Conservation (phyloP, 2,113 vertebrate species). For the Syngnathus typhle region DNA sequence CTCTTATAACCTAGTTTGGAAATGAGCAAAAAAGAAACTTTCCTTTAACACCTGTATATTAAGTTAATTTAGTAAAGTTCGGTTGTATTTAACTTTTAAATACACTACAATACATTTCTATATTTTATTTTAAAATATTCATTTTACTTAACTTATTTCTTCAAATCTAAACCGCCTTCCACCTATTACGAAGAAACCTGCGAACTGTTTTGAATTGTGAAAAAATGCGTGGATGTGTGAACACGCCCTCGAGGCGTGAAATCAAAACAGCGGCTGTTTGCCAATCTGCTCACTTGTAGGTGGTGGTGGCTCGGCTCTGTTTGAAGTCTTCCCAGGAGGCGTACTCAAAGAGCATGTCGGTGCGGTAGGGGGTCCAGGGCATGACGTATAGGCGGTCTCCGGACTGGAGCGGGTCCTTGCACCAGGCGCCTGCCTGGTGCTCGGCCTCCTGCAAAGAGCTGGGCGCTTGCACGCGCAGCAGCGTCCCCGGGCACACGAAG, state of each 20-base stretch:
- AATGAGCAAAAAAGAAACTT: too few species aligned
- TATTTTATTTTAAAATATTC: too few species aligned
- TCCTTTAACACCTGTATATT: neutral
- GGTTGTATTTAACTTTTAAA: too few species aligned
- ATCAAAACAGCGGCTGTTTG: conserved; percentile 53
- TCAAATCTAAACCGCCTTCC: too few species aligned
- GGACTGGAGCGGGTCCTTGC: conserved; percentile 90
- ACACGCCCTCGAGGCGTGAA: conserved; percentile 18
- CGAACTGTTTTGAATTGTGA: too few species aligned
- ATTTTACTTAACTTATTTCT: too few species aligned
- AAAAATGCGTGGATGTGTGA: neutral
- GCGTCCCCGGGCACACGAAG: conserved; percentile 89
- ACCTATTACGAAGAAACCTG: too few species aligned
- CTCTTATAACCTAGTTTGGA: too few species aligned
- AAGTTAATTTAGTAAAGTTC: neutral
- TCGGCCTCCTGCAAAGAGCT: conserved; percentile 85
- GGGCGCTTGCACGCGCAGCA: conserved; percentile 80
- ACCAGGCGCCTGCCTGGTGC: conserved; percentile 92
- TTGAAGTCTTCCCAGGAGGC: conserved; percentile 89
- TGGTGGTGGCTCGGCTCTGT: conserved; percentile 81
- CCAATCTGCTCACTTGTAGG: conserved; percentile 76
- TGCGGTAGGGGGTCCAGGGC: conserved; percentile 93
- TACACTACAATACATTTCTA: too few species aligned
- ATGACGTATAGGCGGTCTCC: conserved; percentile 91
- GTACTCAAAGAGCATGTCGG: conserved; percentile 88